Evolutionary conservation across 1,140 invertebrate genomes (phyloP).

Genomic region (Ceratina japonica): DNA sequence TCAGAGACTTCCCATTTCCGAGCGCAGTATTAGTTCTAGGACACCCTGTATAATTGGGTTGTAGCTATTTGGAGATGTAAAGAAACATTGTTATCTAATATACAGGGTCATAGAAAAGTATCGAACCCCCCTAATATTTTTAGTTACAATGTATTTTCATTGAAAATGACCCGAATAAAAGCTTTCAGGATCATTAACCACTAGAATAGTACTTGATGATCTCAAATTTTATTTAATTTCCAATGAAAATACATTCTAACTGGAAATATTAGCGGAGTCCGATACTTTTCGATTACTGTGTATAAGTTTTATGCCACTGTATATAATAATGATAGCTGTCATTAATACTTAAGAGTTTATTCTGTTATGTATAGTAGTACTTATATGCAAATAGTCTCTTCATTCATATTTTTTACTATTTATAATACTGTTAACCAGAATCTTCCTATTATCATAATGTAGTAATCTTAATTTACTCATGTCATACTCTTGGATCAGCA

Average conservation of each 20-base stretch:
- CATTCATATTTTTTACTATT: slow-evolving; percentile 28
- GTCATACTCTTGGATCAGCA: slow-evolving; percentile 49
- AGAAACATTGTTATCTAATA: slow-evolving; percentile 20
- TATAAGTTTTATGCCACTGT: slow-evolving; percentile 29
- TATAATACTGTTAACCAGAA: slow-evolving; percentile 1
- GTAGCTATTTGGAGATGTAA: slow-evolving; percentile 34
- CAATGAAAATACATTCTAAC: no score
- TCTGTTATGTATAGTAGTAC: slow-evolving; percentile 9
- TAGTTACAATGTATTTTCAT: no score
- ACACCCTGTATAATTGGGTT: slow-evolving; percentile 7
- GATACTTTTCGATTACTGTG: background rate
- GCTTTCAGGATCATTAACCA: no score
- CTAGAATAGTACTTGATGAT: no score
- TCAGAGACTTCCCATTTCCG: no score
- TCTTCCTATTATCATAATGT: slow-evolving; percentile 1
- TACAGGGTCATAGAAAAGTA: no score
- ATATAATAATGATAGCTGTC: slow-evolving; percentile 15
- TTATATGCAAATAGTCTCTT: background rate
- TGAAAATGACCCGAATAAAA: no score
- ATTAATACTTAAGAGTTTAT: slow-evolving; percentile 15
- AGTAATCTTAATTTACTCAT: slow-evolving; percentile 42
- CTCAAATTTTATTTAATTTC: no score
- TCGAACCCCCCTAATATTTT: no score
- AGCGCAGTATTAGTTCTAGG: no score
- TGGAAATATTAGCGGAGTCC: no score